Evolutionary conservation across 2,797 vertebrate species (phyloP), one percentile per base, ranked within the genome.

Genomic region (Brachyalestes nurse): DNA sequence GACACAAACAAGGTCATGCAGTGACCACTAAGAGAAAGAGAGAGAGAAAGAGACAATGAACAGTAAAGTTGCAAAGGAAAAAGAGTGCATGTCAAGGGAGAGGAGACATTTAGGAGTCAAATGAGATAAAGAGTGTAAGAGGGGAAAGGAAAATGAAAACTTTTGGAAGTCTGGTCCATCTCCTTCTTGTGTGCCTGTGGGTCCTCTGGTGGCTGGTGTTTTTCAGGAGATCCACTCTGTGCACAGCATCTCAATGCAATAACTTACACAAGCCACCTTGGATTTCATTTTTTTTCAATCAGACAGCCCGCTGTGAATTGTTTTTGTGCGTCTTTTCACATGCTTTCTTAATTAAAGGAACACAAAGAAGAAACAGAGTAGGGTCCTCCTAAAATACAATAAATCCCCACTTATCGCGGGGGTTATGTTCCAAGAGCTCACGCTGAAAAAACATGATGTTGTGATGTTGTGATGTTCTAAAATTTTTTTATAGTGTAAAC

Each of bases 1-100:
- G 90, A 93, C 83, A 17, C 86, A 91, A 91, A 92, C 92, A 94
- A 94, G 93, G 93, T 95, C 93, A 92, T 80, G 16, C 69, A 42
- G n/a, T 86, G 91, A 92, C 90, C 91, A 87, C 88, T 83, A 82
- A 87, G 66, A 80, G 65, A 57, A 53, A 49, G 67, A n/a, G 57
- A 79, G 72, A 79, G 6, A 65, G 17, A 34, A 51, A 69, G 51
- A 19, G 62, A 58, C 19, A 21, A 28, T 38, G n/a, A 47, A 47
- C 40, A 47, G 45, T 9, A 49, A 47, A 34, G 6, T 34, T n/a
- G 25, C n/a, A 9, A 61, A 55, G 57, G 57, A 25, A 23, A 25
- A 25, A 23, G 21, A 66, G 55, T 61, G 40, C 3, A 40, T 58
- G 60, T 60, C 55, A 77, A 80, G 60, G 38, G 47, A 47, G 34